phyloP scores from a whole-genome alignment of 2,113 vertebrate genomes.

The Crocuta crocuta region DNA sequence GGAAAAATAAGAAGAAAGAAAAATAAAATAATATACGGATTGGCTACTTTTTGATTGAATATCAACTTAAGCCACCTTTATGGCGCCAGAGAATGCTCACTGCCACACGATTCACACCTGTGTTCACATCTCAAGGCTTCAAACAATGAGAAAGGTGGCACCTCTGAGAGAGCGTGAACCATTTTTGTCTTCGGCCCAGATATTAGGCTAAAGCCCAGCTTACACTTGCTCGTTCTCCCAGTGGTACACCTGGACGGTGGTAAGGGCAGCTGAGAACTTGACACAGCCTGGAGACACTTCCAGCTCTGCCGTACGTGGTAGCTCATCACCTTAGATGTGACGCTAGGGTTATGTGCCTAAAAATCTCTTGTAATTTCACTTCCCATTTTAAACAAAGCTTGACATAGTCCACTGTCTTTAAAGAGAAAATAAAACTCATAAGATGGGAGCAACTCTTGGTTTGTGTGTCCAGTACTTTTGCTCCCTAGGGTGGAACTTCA shows the following conservation, averaged over 20 bases:
- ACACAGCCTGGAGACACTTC: not conserved
- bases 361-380: not conserved
- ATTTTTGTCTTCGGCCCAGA: not conserved
- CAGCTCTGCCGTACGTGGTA: no score
- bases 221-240: not conserved
- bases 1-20: not conserved
- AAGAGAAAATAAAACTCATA: not conserved
- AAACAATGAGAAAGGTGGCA: not conserved
- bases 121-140: not conserved
- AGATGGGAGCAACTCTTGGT: no score
- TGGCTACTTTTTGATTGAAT: not conserved
- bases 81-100: not conserved
- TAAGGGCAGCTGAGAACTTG: not conserved
- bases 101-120: rapidly evolving
- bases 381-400: not conserved
- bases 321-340: not conserved
- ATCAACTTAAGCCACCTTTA: not conserved
- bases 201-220: not conserved
- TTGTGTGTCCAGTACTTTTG: not conserved
- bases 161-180: not conserved
- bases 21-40: not conserved
- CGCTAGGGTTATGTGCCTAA: rapidly evolving
- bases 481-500: not conserved
- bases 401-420: not conserved
- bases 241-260: not conserved